A percentile compares a stretch with the other conserved stretches of the same genome.
Evolutionary conservation across 2,113 vertebrate species (phyloP).

Genomic region (Neotoma lepida): DNA sequence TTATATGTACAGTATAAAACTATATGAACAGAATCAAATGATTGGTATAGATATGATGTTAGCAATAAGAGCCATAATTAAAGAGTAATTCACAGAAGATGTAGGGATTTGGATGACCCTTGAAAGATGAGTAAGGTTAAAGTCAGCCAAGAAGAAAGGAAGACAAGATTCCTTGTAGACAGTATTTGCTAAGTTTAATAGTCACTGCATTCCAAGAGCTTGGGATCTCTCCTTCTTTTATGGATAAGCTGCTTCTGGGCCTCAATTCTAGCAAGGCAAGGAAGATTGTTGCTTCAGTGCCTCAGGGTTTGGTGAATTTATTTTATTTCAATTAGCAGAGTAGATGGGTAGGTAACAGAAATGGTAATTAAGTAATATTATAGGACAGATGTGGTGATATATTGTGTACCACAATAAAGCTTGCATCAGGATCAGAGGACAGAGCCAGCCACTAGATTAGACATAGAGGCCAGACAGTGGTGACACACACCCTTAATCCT

Average conservation of each 20-base stretch:
- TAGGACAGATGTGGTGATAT: too few species aligned
- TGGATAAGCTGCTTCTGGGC: constrained; percentile 41
- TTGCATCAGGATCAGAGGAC: too few species aligned
- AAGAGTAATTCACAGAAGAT: constrained; percentile 33
- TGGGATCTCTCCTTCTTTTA: constrained; percentile 48
- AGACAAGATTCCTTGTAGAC: background rate
- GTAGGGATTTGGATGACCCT: background rate
- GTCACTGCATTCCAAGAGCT: constrained; percentile 21
- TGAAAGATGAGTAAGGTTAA: constrained; percentile 39
- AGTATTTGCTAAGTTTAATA: background rate
- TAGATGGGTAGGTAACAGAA: constrained; percentile 56
- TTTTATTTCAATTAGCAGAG: constrained; percentile 54
- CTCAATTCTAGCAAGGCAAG: constrained; percentile 52
- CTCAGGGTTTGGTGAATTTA: constrained; percentile 38
- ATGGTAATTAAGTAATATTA: constrained; percentile 68
- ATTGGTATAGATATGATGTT: constrained; percentile 3
- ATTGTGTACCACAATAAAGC: too few species aligned
- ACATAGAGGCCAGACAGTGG: too few species aligned
- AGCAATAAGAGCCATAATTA: constrained; percentile 9
- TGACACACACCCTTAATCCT: too few species aligned
- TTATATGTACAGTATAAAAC: background rate
- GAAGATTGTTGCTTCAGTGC: constrained; percentile 28
- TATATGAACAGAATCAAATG: constrained; percentile 26
- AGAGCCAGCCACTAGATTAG: too few species aligned
- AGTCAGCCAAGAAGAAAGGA: constrained; percentile 31